Base-by-base conservation (phyloP, 1,140 invertebrate genomes). In the Choristoneura fumiferana region DNA sequence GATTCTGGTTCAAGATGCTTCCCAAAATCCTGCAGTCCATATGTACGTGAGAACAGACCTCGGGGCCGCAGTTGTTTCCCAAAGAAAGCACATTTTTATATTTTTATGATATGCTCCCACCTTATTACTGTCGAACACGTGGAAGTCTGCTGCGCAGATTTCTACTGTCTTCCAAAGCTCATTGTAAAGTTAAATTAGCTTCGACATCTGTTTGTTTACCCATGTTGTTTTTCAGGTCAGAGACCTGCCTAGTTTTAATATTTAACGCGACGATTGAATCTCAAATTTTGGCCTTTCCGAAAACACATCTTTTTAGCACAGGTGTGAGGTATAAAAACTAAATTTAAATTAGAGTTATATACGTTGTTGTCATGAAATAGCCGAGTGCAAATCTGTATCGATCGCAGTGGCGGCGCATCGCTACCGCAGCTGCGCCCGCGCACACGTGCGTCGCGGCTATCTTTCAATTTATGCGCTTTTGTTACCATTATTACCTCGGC, bases 11-110 rank as follows among this genome's bases (percentile, higher is more conserved):
- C 69, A 67, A 62, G 60, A 73, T 78, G 80, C 18, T 49, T 73
- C 70, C 85, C 73, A 86, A 85, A 88, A 83, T 78, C 73, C 77
- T 81, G 73, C 74, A 69, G 64, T 65, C 65, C 84, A 86, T 61
- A 80, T 84, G 81, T 69, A 78, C 78, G 81, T 81, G 78, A 78
- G 76, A 83, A 83, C 73, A 53, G 54, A 56, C 29, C 54, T 13
- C 37, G 54, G 4, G 22, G 60, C 65, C n/a, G 57, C 62, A 74
- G 71, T 75, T 73, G 70, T 77, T 73, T 58, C 62, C 65, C 29
- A 73, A 73, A 83, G 73, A 82, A 79, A 75, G 62, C 70, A 60
- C 59, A 66, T 63, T 80, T 29, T 56, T 38, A 13, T 75, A 75
- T 72, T 72, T 78, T 75, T 73, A 78, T 59, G 65, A 71, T 70